phyloP scores from a whole-genome alignment of 2,888 invertebrate genomes.

The Melanargia galathea region DNA sequence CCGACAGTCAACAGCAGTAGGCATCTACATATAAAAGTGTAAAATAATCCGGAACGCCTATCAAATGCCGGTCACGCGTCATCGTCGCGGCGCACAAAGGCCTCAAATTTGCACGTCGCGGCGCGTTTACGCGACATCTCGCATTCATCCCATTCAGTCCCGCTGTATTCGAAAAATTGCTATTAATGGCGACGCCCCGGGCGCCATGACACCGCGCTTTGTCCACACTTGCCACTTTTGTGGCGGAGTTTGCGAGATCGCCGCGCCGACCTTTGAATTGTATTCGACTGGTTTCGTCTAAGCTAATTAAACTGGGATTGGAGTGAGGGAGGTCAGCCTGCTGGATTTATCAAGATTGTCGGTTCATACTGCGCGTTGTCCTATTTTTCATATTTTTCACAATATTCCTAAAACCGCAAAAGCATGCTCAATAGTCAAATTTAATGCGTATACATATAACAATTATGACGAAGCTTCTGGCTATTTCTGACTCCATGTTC shows the following conservation, averaged over 20 bases:
- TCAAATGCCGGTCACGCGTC: slow-evolving; percentile 72
- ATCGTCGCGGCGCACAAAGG: slow-evolving; percentile 69
- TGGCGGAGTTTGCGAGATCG: slow-evolving; percentile 29
- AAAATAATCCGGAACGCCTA: slow-evolving; percentile 40
- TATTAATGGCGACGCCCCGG: slow-evolving; percentile 64
- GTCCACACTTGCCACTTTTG: slow-evolving; percentile 37
- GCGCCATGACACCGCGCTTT: slow-evolving; percentile 60
- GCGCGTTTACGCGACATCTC: slow-evolving; percentile 77
- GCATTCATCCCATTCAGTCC: slow-evolving; percentile 74
- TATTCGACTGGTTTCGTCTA: neutral
- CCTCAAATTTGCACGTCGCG: slow-evolving; percentile 80
- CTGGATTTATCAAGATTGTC: too few relatives aligned
- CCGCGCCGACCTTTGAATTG: slow-evolving; percentile 4
- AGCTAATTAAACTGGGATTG: neutral
- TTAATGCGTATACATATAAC: too few relatives aligned
- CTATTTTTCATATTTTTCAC: too few relatives aligned
- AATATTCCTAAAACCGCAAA: too few relatives aligned
- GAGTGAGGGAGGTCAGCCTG: neutral
- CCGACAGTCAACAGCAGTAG: neutral
- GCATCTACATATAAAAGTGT: slow-evolving; percentile 10
- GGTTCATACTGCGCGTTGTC: too few relatives aligned
- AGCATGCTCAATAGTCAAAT: too few relatives aligned
- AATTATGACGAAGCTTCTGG: too few relatives aligned
- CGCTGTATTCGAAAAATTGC: slow-evolving; percentile 77
- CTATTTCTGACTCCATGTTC: too few relatives aligned